These are phyloP conservation scores for Spialia ferax DNA, from an alignment of 2,888 invertebrate species.

Conservation along the genomic window DNA sequence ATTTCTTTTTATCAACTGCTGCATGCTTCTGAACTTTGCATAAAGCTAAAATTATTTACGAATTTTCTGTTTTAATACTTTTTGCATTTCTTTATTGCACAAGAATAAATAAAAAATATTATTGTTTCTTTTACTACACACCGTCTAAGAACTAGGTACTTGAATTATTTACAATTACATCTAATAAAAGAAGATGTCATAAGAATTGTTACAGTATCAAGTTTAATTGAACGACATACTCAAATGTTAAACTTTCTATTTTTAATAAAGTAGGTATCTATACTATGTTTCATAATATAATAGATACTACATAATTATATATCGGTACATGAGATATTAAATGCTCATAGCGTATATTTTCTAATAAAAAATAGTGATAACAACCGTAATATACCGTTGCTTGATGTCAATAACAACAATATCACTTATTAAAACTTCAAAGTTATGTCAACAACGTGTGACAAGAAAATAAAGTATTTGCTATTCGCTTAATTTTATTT, in stretches of 20 bases:
- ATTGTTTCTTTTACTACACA: not conserved
- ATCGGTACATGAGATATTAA: not conserved
- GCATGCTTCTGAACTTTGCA: not conserved
- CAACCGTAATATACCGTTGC: not conserved
- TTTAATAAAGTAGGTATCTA: no score
- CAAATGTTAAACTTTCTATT: not conserved
- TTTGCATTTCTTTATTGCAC: not conserved
- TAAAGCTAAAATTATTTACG: not conserved
- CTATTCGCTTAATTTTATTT: not conserved
- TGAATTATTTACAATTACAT: not conserved
- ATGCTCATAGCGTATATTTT: not conserved
- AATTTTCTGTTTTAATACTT: no score
- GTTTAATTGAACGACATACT: slow-evolving; percentile 2
- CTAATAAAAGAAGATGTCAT: not conserved
- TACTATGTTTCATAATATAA: no score
- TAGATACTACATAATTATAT: not conserved
- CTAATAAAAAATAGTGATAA: not conserved
- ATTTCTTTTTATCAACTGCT: no score
- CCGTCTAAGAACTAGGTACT: not conserved
- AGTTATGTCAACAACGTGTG: not conserved
- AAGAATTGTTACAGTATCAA: not conserved
- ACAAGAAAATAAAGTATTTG: not conserved
- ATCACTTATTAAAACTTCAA: not conserved
- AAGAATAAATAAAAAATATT: slow-evolving; percentile 5
- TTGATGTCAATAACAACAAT: not conserved